Conservation (phyloP, 2,113 vertebrate species). For the Caretta caretta region DNA sequence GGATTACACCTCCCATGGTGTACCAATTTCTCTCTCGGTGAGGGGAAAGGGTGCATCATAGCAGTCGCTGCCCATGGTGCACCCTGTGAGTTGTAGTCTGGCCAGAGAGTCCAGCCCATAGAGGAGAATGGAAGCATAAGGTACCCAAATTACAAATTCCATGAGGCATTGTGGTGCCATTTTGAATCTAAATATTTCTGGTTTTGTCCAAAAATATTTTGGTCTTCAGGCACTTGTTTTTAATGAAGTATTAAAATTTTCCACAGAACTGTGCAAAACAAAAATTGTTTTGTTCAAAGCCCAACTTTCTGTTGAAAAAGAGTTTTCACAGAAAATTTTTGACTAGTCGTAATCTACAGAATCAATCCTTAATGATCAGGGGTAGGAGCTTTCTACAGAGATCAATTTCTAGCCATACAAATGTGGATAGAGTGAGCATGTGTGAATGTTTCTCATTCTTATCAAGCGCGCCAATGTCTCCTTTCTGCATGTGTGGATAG, state of each 20-base stretch:
- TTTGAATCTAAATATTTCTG: neutral
- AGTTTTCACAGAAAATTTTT: neutral
- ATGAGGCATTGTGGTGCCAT: too few species aligned
- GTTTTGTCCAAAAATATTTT: neutral
- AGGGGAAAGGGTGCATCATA: rapidly evolving
- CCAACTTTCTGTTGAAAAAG: neutral
- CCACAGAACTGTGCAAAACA: neutral
- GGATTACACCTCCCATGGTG: neutral
- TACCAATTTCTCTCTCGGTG: rapidly evolving
- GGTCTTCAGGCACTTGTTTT: neutral
- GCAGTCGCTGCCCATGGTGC: neutral
- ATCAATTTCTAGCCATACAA: neutral
- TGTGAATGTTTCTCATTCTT: neutral
- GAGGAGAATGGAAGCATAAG: neutral
- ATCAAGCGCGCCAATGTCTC: neutral
- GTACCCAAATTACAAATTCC: neutral
- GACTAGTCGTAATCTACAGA: neutral
- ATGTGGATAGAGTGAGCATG: neutral
- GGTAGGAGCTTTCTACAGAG: neutral
- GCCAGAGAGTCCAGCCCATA: neutral
- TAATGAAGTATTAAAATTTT: neutral
- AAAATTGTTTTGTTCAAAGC: neutral
- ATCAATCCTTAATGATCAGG: neutral
- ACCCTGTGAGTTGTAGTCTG: neutral
- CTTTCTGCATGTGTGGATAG: neutral